Base-by-base conservation (phyloP, 2,888 invertebrate species). In the Andrena minutula region DNA sequence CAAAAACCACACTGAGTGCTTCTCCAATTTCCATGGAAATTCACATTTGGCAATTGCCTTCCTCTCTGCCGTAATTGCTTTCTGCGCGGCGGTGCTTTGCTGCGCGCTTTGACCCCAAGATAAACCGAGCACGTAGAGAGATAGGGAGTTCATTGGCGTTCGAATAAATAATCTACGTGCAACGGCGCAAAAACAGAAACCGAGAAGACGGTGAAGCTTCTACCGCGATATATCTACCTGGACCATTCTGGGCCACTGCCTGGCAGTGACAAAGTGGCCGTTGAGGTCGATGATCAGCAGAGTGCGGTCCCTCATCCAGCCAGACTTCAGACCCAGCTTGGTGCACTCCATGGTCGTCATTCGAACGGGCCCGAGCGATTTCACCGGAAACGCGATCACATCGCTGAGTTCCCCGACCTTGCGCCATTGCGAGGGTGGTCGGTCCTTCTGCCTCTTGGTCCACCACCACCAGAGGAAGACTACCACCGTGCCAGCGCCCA, bases 261-360 rank as follows among this genome's bases (percentile, higher is more conserved):
- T 93, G 1, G 95, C 96, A 0, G 96, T 95, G 23, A 96, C 93
- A 89, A 96, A 96, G 88, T 95, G 94, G 20, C 95, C 94, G 80
- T 95, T 93, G 0, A 95, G 93, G 80, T 95, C 95, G 23, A 95
- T 94, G 12, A 96, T 94, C 95, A 96, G 95, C 58, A 96, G 92
- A 0, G 95, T 93, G 85, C 96, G 95, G 89, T 96, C 96, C 47
- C 95, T 93, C 10, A 96, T 89, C 95, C 95, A 95, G 3, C 95
- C 95, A 68, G 94, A 94, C 87, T 94, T 94, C 28, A 95, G 89
- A 0, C 96, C 96, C 26, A 96, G 88, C n/a, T 91, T 86, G 0
- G 95, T 94, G 88, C 95, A 95, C 86, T 95, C 95, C 81, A 95
- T 95, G n/a, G 93, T 92, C 51, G 93, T 94, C 77, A 95, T 79